phyloP scores from a whole-genome alignment of 1,140 invertebrate genomes.

The Drosophila dunni region DNA sequence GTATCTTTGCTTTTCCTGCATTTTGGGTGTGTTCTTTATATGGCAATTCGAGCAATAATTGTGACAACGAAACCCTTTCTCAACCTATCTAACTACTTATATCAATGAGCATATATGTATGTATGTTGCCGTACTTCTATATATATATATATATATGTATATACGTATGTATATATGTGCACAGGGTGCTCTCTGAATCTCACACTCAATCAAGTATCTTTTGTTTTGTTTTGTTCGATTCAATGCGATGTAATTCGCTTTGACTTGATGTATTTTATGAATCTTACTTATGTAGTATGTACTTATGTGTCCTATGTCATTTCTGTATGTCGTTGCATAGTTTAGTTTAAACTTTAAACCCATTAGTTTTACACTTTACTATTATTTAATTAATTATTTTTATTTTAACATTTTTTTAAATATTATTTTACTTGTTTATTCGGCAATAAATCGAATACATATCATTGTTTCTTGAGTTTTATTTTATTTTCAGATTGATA shows the following conservation, averaged over 20 bases:
- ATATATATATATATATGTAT: not conserved
- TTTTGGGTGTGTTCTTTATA: conserved; percentile 34
- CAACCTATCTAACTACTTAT: conserved; percentile 15
- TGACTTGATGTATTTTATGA: not conserved
- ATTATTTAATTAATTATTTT: conserved; percentile 25
- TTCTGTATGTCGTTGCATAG: conserved; percentile 26
- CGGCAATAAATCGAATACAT: conserved; percentile 76
- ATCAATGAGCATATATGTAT: conserved; percentile 2
- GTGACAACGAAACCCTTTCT: conserved; percentile 32
- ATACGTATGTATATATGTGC: not conserved
- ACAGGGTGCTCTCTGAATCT: conserved; percentile 30
- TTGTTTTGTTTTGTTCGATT: conserved; percentile 16
- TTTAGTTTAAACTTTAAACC: conserved; percentile 26
- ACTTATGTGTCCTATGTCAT: conserved; percentile 15
- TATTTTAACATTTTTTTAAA: conserved; percentile 11
- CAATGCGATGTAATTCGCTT: not conserved
- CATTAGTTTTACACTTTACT: conserved; percentile 41
- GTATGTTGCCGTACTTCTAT: not conserved
- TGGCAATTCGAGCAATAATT: conserved; percentile 39
- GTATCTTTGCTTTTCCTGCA: conserved; percentile 25
- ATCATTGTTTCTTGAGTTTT: conserved; percentile 68
- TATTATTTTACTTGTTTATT: conserved; percentile 45
- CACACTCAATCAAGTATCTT: conserved; percentile 6
- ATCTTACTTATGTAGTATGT: conserved; percentile 12
- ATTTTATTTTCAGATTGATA: conserved; percentile 1